Evolutionary conservation across 1,140 invertebrate species (phyloP).

Genomic region (Hyles euphorbiae): DNA sequence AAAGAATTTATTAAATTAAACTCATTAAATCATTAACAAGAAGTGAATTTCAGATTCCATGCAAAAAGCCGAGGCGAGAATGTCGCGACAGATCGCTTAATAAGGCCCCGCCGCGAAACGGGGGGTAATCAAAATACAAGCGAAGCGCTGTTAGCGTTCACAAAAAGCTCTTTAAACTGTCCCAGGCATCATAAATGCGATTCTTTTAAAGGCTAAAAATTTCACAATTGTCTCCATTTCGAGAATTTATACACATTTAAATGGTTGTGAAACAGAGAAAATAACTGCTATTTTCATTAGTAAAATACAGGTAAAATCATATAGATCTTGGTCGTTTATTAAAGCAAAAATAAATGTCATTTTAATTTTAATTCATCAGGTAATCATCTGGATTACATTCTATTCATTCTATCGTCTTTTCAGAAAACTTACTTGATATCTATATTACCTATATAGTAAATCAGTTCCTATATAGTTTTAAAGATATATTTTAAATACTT

Average conservation of each 20-base stretch:
- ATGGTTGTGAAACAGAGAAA: constrained; percentile 17
- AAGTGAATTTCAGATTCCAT: constrained; percentile 18
- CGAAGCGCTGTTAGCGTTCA: constrained; percentile 28
- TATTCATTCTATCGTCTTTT: too few relatives aligned
- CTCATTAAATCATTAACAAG: constrained; percentile 12
- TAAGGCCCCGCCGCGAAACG: constrained; percentile 27
- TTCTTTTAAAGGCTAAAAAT: constrained; percentile 36
- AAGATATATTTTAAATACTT: too few relatives aligned
- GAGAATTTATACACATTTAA: constrained; percentile 19
- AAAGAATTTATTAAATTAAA: constrained; percentile 31
- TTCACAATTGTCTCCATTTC: constrained; percentile 29
- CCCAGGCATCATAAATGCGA: constrained; percentile 30
- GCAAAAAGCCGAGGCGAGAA: constrained; percentile 19
- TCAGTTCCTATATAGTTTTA: too few relatives aligned
- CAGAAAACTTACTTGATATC: too few relatives aligned
- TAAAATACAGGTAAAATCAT: neutral
- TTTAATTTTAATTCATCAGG: too few relatives aligned
- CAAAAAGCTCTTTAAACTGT: constrained; percentile 42
- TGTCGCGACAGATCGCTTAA: constrained; percentile 33
- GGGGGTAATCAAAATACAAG: constrained; percentile 30
- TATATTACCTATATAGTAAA: too few relatives aligned
- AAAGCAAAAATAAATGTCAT: too few relatives aligned
- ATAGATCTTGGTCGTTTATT: too few relatives aligned
- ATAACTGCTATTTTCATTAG: neutral
- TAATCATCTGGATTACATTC: too few relatives aligned